Conservation (phyloP, 53 echinoderm and acorn worm species). For the Zoroaster sp. region DNA sequence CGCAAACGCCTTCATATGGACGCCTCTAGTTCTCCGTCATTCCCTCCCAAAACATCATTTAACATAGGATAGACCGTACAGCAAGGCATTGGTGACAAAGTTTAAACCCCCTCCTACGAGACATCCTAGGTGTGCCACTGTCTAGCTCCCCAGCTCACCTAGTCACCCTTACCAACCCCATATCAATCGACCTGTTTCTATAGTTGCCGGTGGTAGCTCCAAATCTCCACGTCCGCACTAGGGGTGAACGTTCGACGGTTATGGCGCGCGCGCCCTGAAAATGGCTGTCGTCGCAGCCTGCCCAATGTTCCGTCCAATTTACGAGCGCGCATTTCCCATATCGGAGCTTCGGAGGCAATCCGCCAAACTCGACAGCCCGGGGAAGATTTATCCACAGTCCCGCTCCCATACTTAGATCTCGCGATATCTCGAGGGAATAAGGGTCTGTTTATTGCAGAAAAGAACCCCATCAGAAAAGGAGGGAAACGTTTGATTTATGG, state of each 20-base stretch:
- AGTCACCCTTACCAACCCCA: background rate
- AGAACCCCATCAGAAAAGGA: background rate
- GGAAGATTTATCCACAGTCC: slow-evolving; percentile 41
- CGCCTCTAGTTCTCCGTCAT: too few relatives aligned
- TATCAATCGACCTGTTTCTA: background rate
- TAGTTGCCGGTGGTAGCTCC: background rate
- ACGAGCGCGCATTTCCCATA: slow-evolving; percentile 17
- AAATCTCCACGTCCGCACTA: background rate
- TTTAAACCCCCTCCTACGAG: too few relatives aligned
- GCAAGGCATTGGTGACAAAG: too few relatives aligned
- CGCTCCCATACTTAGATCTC: slow-evolving; percentile 9
- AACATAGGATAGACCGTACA: too few relatives aligned
- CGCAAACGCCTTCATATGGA: too few relatives aligned
- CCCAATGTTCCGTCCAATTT: slow-evolving; percentile 55
- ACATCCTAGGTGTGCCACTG: background rate
- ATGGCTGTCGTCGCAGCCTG: slow-evolving; percentile 36
- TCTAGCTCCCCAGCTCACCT: background rate
- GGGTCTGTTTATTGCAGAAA: background rate
- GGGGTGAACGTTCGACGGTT: slow-evolving; percentile 27
- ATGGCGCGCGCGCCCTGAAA: background rate
- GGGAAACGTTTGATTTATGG: slow-evolving; percentile 7
- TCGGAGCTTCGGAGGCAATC: slow-evolving; percentile 22
- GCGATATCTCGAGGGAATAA: slow-evolving; percentile 30
- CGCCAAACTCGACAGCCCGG: slow-evolving; percentile 14
- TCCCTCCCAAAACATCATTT: too few relatives aligned